Evolutionary conservation across 1,140 invertebrate genomes (phyloP).

Genomic region (Sycophaga agraensis): DNA sequence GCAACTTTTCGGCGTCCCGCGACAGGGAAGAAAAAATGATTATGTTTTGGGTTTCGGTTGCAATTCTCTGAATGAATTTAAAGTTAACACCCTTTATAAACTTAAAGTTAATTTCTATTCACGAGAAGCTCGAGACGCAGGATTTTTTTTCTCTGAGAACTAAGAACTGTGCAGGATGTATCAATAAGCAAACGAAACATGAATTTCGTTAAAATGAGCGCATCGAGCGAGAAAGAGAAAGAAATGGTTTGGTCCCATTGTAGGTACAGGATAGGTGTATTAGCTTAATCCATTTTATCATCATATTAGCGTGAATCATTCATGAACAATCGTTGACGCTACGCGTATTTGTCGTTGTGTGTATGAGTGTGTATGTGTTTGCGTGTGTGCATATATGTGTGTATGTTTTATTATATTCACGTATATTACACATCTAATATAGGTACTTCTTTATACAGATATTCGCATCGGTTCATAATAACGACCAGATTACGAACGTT

Average conservation of each 20-base stretch:
- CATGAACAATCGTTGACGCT: constrained; percentile 9
- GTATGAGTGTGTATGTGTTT: too few relatives aligned
- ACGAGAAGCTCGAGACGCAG: constrained; percentile 4
- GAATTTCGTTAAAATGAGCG: constrained; percentile 12
- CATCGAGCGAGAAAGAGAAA: constrained; percentile 40
- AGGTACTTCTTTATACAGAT: constrained; percentile 37
- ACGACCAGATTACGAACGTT: not conserved
- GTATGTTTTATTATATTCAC: constrained; percentile 33
- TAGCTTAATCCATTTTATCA: constrained; percentile 30
- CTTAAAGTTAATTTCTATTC: not conserved
- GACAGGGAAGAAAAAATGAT: not conserved
- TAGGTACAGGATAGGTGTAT: constrained; percentile 48
- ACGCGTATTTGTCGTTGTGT: too few relatives aligned
- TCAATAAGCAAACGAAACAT: not conserved
- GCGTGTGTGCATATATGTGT: too few relatives aligned
- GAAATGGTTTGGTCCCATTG: constrained; percentile 54
- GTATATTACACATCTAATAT: constrained; percentile 33
- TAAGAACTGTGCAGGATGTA: not conserved
- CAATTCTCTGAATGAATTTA: too few relatives aligned
- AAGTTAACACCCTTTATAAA: too few relatives aligned
- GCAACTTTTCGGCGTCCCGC: not conserved
- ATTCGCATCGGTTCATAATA: constrained; percentile 21
- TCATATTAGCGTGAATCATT: constrained; percentile 37
- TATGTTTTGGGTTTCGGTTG: too few relatives aligned
- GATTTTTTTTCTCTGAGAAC: not conserved